Evolutionary conservation across 2,113 vertebrate species (phyloP).

Genomic region (Sigmodon hispidus): DNA sequence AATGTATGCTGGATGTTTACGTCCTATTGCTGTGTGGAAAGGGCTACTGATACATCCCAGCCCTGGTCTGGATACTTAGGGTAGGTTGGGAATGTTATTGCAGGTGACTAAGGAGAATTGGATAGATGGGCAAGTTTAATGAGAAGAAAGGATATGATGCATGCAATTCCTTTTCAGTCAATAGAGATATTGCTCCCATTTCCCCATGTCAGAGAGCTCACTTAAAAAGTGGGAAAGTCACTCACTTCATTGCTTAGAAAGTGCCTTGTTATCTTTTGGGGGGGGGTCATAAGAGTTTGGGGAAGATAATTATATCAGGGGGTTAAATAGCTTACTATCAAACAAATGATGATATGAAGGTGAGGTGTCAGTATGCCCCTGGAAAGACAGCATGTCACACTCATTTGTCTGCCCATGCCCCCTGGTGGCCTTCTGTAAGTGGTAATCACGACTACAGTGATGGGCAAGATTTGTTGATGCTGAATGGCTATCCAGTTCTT

Average conservation of each 20-base stretch:
- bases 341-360: background rate
- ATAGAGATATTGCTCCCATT: background rate
- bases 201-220: background rate
- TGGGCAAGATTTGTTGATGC: background rate
- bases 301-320: background rate
- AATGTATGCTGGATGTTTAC: background rate
- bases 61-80: background rate
- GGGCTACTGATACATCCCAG: background rate
- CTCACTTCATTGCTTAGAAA: background rate
- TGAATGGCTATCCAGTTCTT: background rate
- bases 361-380: background rate
- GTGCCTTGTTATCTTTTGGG: background rate
- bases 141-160: background rate
- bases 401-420: background rate
- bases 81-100: background rate
- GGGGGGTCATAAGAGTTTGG: background rate
- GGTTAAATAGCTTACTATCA: background rate
- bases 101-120: background rate
- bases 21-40: background rate
- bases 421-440: too few species aligned
- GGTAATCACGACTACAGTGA: too few species aligned
- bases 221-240: background rate
- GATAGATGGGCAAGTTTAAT: background rate
- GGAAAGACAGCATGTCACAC: background rate
- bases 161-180: background rate